Conservation (phyloP, 1,140 invertebrate species). For the Ostrea denselamellosa region DNA sequence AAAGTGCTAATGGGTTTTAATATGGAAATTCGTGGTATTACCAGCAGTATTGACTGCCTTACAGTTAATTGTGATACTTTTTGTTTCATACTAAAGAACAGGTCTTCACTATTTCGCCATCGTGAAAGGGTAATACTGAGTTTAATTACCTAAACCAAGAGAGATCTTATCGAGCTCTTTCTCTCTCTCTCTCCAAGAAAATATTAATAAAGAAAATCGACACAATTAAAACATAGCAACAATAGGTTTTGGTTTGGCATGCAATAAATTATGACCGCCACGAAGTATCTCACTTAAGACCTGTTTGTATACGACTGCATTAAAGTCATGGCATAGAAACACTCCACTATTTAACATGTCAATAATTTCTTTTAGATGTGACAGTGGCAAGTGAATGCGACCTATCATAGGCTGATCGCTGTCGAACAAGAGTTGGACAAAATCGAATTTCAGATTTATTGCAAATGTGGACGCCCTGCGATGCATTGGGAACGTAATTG, state of each 20-base stretch:
- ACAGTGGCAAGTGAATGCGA: neutral
- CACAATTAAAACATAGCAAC: neutral
- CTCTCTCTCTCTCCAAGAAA: neutral
- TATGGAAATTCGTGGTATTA: neutral
- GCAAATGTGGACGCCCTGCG: neutral
- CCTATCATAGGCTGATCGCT: neutral
- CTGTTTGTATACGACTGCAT: neutral
- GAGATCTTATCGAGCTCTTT: slow-evolving; percentile 19
- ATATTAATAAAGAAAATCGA: slow-evolving; percentile 18
- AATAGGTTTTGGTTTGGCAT: slow-evolving; percentile 27
- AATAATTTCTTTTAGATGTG: slow-evolving; percentile 34
- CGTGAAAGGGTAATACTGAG: neutral
- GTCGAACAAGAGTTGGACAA: neutral
- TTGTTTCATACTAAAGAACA: neutral
- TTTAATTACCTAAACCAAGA: neutral
- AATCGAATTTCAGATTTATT: slow-evolving; percentile 40
- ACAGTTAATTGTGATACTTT: neutral
- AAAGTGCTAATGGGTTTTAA: no score
- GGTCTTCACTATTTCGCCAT: neutral
- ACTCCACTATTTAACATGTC: neutral
- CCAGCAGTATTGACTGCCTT: neutral
- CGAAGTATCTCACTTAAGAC: neutral
- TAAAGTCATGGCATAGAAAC: neutral
- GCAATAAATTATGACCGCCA: neutral
- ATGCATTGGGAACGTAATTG: slow-evolving; percentile 8